Evolutionary conservation across 2,888 invertebrate genomes (phyloP).

Genomic region (Dorcus parallelipipedus): DNA sequence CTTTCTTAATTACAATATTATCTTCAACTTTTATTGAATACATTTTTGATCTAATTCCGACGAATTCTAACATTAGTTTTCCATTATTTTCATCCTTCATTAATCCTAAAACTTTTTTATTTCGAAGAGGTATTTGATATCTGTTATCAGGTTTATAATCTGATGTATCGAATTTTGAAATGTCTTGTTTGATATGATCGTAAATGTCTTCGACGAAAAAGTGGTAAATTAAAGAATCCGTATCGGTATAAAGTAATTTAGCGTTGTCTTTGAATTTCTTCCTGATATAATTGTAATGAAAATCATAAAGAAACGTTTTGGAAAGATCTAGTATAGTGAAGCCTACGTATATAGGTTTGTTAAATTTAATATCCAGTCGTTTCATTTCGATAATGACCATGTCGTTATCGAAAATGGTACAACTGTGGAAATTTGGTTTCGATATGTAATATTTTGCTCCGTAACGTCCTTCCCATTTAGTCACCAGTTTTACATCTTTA

Average conservation of each 20-base stretch:
- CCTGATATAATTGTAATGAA: slow-evolving; percentile 38
- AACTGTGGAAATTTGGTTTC: slow-evolving; percentile 36
- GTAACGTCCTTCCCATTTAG: slow-evolving; percentile 28
- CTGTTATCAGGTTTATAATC: slow-evolving; percentile 29
- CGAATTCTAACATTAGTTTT: slow-evolving; percentile 31
- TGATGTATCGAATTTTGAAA: slow-evolving; percentile 36
- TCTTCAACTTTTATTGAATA: slow-evolving; percentile 17
- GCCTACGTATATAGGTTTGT: slow-evolving; percentile 44
- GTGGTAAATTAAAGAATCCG: slow-evolving; percentile 34
- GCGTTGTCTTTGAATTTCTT: slow-evolving; percentile 28
- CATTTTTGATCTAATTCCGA: slow-evolving; percentile 32
- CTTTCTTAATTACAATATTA: slow-evolving; percentile 19
- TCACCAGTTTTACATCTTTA: slow-evolving; percentile 36
- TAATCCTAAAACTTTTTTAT: slow-evolving; percentile 28
- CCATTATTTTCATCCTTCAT: slow-evolving; percentile 38
- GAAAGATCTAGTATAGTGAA: slow-evolving; percentile 42
- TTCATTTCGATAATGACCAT: slow-evolving; percentile 33
- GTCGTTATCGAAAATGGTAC: slow-evolving; percentile 33
- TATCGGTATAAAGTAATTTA: slow-evolving; percentile 34
- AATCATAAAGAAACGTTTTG: slow-evolving; percentile 44
- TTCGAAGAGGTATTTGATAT: slow-evolving; percentile 26
- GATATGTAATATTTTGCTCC: slow-evolving; percentile 36
- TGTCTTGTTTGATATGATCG: slow-evolving; percentile 28
- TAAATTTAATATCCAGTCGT: slow-evolving; percentile 29
- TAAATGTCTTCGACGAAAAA: slow-evolving; percentile 40